Evolutionary conservation across 2,113 vertebrate genomes (phyloP), one percentile per base, ranked within the genome.

Genomic region (Phocoena sinus): DNA sequence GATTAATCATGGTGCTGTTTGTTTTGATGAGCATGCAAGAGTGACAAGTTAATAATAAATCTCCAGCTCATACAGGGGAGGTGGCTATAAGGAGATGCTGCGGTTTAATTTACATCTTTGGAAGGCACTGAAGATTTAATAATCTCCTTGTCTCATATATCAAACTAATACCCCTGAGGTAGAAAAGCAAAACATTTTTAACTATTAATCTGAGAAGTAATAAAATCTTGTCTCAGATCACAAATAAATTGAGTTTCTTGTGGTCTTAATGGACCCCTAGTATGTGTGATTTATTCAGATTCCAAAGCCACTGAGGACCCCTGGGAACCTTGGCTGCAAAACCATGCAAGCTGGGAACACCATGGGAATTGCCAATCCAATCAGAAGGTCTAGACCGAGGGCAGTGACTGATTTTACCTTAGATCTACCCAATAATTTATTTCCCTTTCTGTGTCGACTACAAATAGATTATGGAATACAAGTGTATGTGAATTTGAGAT

Each of bases 61-160:
- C 94, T 89, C 95, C 92, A 95, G 77, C 98, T 97, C 98, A 89
- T 74, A 38, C 31, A 93, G 31, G 74, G 91, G 92, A 74, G 91
- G 97, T 77, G 63, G 44, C 93, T 96, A 53, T 53, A 79, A 77
- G 94, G 95, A 97, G 88, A 86, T 89, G 79, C 92, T 62, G 82
- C 89, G 71, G 95, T 92, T 98, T 98, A 97, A 98, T 98, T 98
- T 98, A 97, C 97, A 97, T 98, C 97, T 98, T 81, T 50, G 23
- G 98, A 97, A 98, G 74, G 33, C 81, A 96, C 91, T 36, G 31
- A 97, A 97, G 97, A 98, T 98, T 98, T 98, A 98, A 98, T 97
- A 96, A 96, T 98, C 97, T 97, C 58, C 62, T 88, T 96, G 97
- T 91, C 95, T 98, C 97, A 94, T 97, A 94, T 58, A 97, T 98